A percentile compares a stretch with the other conserved stretches of the same genome.
These are phyloP conservation scores for Coregonus ussuriensis DNA, from an alignment of 2,797 vertebrate species.

Conservation along the genomic window DNA sequence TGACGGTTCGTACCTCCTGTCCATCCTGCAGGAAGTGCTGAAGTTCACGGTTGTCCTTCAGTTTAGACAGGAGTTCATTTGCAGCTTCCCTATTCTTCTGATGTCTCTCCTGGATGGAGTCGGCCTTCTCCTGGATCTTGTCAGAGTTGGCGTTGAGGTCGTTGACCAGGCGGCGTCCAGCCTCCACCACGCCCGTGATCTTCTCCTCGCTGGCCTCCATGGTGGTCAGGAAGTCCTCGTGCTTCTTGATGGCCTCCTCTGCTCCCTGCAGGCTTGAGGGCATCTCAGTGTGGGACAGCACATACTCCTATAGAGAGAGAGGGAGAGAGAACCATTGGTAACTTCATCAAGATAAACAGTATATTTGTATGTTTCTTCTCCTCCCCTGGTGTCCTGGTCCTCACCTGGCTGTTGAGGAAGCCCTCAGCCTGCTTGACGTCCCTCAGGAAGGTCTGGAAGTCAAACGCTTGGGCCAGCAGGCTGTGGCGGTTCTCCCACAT, in stretches of 20 bases:
- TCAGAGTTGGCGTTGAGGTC: slow-evolving; percentile 83
- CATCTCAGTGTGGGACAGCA: slow-evolving; percentile 94
- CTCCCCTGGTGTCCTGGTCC: too few relatives aligned
- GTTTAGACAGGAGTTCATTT: slow-evolving; percentile 83
- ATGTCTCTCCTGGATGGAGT: slow-evolving; percentile 91
- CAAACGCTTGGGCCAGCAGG: slow-evolving; percentile 86
- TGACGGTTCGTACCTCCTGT: slow-evolving; percentile 74
- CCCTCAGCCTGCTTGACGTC: slow-evolving; percentile 93
- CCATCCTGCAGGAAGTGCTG: slow-evolving; percentile 94
- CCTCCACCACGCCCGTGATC: slow-evolving; percentile 84
- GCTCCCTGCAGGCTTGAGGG: slow-evolving; percentile 86
- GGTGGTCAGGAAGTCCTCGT: slow-evolving; percentile 92
- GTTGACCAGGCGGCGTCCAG: slow-evolving; percentile 84
- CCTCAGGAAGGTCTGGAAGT: slow-evolving; percentile 90
- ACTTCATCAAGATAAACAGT: too few relatives aligned
- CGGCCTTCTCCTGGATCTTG: slow-evolving; percentile 91
- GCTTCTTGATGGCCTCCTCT: slow-evolving; percentile 89
- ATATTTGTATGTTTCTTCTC: too few relatives aligned
- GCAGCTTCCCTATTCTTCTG: slow-evolving; percentile 82
- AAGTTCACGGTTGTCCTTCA: slow-evolving; percentile 91
- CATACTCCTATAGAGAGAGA: slow-evolving; percentile 81
- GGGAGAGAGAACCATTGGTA: background rate
- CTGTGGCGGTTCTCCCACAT: slow-evolving; percentile 95
- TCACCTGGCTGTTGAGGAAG: slow-evolving; percentile 93
- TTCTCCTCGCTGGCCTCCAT: slow-evolving; percentile 93